Evolutionary conservation across 2,797 vertebrate species (phyloP).

Genomic region (Etheostoma perlongum): DNA sequence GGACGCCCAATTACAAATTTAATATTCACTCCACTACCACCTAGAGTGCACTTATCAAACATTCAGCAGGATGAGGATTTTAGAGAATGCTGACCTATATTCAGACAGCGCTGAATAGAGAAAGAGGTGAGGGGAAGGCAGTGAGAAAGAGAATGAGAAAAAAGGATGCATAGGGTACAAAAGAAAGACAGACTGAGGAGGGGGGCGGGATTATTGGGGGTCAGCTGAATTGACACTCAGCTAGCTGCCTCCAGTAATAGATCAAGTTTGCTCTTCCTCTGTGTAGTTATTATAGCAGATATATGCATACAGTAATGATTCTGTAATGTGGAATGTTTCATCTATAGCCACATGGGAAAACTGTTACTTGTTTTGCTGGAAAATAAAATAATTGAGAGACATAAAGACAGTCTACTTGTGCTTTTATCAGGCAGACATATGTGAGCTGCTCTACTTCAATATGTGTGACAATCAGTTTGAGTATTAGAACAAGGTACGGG

Average conservation of each 20-base stretch:
- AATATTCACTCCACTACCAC: conserved; percentile 75
- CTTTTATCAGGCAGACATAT: conserved; percentile 27
- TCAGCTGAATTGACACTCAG: conserved; percentile 46
- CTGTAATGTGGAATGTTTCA: conserved; percentile 52
- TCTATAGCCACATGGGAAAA: conserved; percentile 45
- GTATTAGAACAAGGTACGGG: background rate
- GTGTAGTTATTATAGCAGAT: conserved; percentile 42
- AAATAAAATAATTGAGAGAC: conserved; percentile 52
- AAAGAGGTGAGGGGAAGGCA: conserved; percentile 23
- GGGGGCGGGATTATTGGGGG: conserved; percentile 39
- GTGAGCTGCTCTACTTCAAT: background rate
- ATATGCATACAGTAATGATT: conserved; percentile 36
- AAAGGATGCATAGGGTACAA: conserved; percentile 19
- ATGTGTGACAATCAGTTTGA: background rate
- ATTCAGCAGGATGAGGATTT: conserved; percentile 73
- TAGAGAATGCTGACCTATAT: conserved; percentile 78
- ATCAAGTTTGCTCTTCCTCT: conserved; percentile 40
- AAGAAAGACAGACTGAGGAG: conserved; percentile 29
- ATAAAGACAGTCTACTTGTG: conserved; percentile 27
- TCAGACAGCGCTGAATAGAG: conserved; percentile 56
- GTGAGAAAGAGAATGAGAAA: conserved; percentile 5
- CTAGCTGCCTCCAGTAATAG: conserved; percentile 36
- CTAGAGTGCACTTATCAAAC: conserved; percentile 78
- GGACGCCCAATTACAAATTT: conserved; percentile 68
- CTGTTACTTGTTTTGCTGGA: conserved; percentile 46